Evolutionary conservation across 2,113 vertebrate species (phyloP), one percentile per base, ranked within the genome.

Genomic region (Paramisgurnus dabryanus): DNA sequence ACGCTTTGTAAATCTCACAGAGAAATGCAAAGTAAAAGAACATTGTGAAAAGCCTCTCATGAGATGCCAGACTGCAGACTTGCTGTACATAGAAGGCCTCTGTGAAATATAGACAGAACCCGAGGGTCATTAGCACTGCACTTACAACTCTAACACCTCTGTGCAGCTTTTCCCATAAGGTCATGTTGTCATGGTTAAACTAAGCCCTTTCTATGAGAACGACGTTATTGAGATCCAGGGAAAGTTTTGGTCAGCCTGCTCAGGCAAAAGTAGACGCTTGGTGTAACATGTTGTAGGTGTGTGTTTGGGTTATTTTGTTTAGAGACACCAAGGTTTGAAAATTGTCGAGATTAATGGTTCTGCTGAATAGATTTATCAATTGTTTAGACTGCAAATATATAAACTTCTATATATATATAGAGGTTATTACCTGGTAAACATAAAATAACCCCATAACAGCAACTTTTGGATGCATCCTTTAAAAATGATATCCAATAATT

Each of bases 91-190:
- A 5, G 82, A 85, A 87, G 81, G 55, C 84, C 84, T 86, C 82
- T 91, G 88, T 86, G 90, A 90, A 92, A 91, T 92, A 89, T 91
- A 82, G 83, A 84, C 76, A 80, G 85, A 81, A 70, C 75, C 83
- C 86, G 86, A 85, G 61, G 83, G 64, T 85, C 76, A 90, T 92
- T 92, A 92, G 82, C 79, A 58, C 73, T 12, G 7, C 71, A 45
- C 57, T 74, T 75, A 84, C 63, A 78, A 60, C 80, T 82, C 70
- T 89, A 78, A 9, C 90, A 91, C 86, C 71, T 87, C 34, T 0
- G 39, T 57, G 91, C 65, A 13, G 83, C 64, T 83, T 67, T 84
- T 69, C 57, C 63, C 43, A 40, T 75, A 18, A 11, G 47, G 47
- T 84, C 64, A 58, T 11, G 39, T 43, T 75, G 76, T 49, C 63